Evolutionary conservation across 1,140 invertebrate species (phyloP), one percentile per base, ranked within the genome.

Genomic region (Ephestia elutella): DNA sequence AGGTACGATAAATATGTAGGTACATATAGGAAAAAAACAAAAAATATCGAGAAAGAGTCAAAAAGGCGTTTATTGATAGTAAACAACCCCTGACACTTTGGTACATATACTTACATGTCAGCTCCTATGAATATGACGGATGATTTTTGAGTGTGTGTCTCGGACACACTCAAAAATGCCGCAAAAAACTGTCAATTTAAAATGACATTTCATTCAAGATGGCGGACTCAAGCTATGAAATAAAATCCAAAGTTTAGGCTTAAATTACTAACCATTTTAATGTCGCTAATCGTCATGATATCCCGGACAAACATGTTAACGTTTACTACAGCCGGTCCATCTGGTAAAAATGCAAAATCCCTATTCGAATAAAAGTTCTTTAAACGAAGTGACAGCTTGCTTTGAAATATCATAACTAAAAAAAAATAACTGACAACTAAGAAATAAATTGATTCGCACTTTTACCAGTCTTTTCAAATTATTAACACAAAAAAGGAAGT

Each of bases 281-380:
- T 97, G 93, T 98, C 97, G 93, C 97, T 97, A 92, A 98, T 98
- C 88, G 96, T 97, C 82, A 95, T 95, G 90, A 98, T 98, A 93
- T 95, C 97, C 92, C 97, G 92, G 85, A 98, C 95, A 93, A 97
- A 97, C 91, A 97, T 94, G 93, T 98, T 98, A 91, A 98, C 96
- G 91, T 93, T 94, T 90, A 96, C 95, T 92, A 96, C 93, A 83
- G 95, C 95, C 85, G 96, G 95, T 89, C 95, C 95, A 95, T 96
- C 95, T 96, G 93, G 92, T 91, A 85, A 75, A 79, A 67, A 50
- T 44, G 50, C 54, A 54, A 62, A 57, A 50, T 50, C 21, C 21
- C 50, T 53, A 25, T 53, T 25, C 50, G 50, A 53, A 53, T 53
- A 53, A 44, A 50, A 50, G 49, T 50, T 50, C 49, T 50, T 50